phyloP scores from a whole-genome alignment of 2,888 invertebrate species.

The Thyatira batis region DNA sequence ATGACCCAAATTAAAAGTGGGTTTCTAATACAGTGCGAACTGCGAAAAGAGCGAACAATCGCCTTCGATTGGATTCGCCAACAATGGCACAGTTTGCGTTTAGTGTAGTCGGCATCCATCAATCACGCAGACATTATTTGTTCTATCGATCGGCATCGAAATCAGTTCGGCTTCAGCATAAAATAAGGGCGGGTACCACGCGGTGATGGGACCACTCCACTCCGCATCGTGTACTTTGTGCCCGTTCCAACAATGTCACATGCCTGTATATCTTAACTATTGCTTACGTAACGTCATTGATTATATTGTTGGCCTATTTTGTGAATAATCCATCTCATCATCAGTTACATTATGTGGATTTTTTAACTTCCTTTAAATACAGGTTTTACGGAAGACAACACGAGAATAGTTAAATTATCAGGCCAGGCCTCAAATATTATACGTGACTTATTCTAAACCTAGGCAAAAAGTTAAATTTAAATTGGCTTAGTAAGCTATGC shows the following conservation, averaged over 20 bases:
- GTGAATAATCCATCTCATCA: background rate
- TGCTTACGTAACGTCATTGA: constrained; percentile 16
- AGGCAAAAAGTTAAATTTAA: too few species aligned
- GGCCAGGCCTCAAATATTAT: too few species aligned
- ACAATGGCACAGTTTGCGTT: constrained; percentile 49
- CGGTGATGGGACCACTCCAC: constrained; percentile 53
- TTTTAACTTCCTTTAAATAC: too few species aligned
- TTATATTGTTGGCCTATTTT: constrained; percentile 2
- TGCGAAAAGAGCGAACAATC: constrained; percentile 15
- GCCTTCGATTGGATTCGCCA: constrained; percentile 34
- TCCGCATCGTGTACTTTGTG: constrained; percentile 23
- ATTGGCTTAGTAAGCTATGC: too few species aligned
- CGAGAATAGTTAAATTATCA: too few species aligned
- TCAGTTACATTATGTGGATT: too few species aligned
- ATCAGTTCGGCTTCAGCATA: constrained; percentile 36
- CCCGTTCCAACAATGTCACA: constrained; percentile 44
- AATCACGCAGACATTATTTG: constrained; percentile 75
- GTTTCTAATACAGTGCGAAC: constrained; percentile 1
- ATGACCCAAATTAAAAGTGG: background rate
- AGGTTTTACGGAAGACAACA: too few species aligned
- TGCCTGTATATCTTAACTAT: constrained; percentile 19
- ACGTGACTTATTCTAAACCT: too few species aligned
- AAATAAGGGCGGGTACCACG: constrained; percentile 57
- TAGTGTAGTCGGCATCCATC: constrained; percentile 51
- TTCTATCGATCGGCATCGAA: constrained; percentile 64